Evolutionary conservation across 2,113 vertebrate genomes (phyloP).

Genomic region (Irena cyanogastra): DNA sequence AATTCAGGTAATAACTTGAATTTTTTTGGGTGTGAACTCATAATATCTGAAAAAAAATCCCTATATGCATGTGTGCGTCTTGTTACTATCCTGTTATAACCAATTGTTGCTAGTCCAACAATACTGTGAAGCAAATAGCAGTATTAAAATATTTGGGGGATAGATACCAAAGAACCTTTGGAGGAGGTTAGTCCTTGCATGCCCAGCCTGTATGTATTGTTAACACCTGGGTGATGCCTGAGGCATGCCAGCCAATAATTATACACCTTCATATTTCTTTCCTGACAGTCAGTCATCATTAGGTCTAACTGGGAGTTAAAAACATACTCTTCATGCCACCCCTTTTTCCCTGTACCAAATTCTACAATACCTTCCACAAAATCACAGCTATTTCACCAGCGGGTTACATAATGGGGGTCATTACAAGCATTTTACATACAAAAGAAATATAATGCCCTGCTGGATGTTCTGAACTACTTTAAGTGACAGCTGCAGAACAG

Average conservation of each 20-base stretch:
- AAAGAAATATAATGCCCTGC: not conserved
- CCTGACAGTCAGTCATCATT: conserved; percentile 70
- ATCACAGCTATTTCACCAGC: not conserved
- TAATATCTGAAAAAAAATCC: not conserved
- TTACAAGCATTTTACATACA: not conserved
- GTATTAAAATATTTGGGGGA: not conserved
- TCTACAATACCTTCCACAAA: not conserved
- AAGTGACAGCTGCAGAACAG: not conserved
- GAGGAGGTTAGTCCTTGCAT: conserved; percentile 64
- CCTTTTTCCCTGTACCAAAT: not conserved
- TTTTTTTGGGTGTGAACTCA: not conserved
- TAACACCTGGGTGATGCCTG: conserved; percentile 72
- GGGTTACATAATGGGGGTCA: not conserved
- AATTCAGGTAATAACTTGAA: not conserved
- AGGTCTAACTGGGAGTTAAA: conserved; percentile 32
- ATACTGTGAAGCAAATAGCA: not conserved
- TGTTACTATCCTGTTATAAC: not conserved
- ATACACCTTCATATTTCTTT: conserved; percentile 60
- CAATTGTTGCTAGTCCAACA: not conserved
- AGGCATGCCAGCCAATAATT: conserved; percentile 66
- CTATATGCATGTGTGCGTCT: not conserved
- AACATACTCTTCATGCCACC: not conserved
- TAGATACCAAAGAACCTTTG: conserved; percentile 37
- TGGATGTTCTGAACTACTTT: not conserved
- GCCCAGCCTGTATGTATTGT: conserved; percentile 61